Evolutionary conservation across 2,888 invertebrate species (phyloP).

Genomic region (Gymnoscelis rufifasciata): DNA sequence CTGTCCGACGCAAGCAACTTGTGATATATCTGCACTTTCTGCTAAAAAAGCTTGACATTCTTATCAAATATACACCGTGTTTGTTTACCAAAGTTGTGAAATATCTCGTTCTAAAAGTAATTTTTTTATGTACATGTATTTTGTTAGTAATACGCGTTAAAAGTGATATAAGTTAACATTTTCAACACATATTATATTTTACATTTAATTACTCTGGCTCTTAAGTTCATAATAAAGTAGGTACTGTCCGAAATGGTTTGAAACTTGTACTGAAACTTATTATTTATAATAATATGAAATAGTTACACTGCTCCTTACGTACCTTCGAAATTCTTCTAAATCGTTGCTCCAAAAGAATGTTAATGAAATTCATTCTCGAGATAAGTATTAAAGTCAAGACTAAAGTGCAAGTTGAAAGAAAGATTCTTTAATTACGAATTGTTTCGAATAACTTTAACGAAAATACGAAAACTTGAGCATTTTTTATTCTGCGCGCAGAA

Average conservation of each 20-base stretch:
- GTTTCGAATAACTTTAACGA: slow-evolving; percentile 11
- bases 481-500: slow-evolving; percentile 2
- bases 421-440: slow-evolving; percentile 17
- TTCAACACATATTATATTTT: too few species aligned
- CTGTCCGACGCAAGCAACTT: slow-evolving; percentile 14
- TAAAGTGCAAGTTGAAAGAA: slow-evolving; percentile 19
- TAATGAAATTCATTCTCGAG: slow-evolving; percentile 30
- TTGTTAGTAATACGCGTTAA: too few species aligned
- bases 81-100: background rate
- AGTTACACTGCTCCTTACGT: slow-evolving; percentile 21
- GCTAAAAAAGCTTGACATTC: slow-evolving; percentile 7
- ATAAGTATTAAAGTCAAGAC: slow-evolving; percentile 21
- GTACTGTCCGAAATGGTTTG: too few species aligned
- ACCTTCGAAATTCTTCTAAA: slow-evolving; percentile 23
- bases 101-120: background rate
- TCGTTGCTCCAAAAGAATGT: slow-evolving; percentile 29
- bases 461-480: slow-evolving; percentile 1
- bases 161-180: too few species aligned
- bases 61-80: background rate
- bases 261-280: background rate
- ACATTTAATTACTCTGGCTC: too few species aligned
- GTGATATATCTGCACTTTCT: slow-evolving; percentile 13
- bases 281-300: slow-evolving; percentile 12
- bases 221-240: too few species aligned
- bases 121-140: too few species aligned